phyloP scores from a whole-genome alignment of 1,140 invertebrate genomes.

The Macrobrachium nipponense region DNA sequence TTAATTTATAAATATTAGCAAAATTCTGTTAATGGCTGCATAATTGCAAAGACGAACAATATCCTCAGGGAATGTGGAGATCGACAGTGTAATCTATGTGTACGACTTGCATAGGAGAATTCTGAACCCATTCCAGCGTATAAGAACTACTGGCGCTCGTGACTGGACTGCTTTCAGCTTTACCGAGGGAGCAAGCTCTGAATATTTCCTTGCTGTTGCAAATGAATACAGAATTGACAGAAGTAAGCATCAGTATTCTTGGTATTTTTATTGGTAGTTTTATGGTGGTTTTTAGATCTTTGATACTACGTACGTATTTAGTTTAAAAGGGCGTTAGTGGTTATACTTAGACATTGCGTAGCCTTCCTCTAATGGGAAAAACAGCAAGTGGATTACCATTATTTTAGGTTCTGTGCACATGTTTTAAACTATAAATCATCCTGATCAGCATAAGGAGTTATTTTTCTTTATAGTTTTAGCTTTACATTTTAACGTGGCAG shows the following conservation, averaged over 20 bases:
- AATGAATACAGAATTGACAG: slow-evolving; percentile 29
- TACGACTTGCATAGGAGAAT: neutral
- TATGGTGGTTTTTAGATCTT: neutral
- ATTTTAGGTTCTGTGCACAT: too few species aligned
- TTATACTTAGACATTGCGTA: too few species aligned
- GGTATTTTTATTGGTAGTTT: too few species aligned
- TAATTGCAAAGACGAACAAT: too few species aligned
- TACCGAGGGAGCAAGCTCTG: neutral
- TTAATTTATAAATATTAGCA: too few species aligned
- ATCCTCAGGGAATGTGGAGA: slow-evolving; percentile 26
- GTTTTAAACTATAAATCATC: too few species aligned
- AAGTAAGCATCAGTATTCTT: neutral
- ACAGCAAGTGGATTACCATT: too few species aligned
- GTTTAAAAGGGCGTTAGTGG: too few species aligned
- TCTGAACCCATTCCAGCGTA: slow-evolving; percentile 32
- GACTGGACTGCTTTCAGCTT: slow-evolving; percentile 33
- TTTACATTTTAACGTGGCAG: too few species aligned
- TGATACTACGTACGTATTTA: neutral
- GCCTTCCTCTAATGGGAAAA: too few species aligned
- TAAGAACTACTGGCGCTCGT: slow-evolving; percentile 28
- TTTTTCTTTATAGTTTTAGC: too few species aligned
- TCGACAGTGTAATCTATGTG: slow-evolving; percentile 28
- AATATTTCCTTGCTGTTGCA: slow-evolving; percentile 41
- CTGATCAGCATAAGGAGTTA: too few species aligned
- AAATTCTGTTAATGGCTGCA: neutral